These are phyloP conservation scores for Margaritifera margaritifera DNA, from an alignment of 2,888 invertebrate genomes.

Conservation along the genomic window DNA sequence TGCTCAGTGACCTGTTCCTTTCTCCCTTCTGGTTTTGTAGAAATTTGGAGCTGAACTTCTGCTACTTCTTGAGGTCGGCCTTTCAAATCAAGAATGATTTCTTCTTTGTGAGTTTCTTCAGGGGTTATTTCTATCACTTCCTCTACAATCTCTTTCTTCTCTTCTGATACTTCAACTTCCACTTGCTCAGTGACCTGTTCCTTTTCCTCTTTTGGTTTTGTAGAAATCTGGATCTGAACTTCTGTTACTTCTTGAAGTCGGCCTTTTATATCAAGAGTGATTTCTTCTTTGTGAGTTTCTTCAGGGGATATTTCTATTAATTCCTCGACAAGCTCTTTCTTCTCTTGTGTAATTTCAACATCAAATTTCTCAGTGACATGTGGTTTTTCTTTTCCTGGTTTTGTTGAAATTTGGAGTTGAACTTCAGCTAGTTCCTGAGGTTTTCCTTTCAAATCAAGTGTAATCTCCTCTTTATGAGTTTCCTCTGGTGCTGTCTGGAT, in stretches of 20 bases:
- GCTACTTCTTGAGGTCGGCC: conserved; percentile 26
- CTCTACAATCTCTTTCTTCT: conserved; percentile 24
- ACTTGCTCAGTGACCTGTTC: conserved; percentile 16
- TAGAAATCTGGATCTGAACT: conserved; percentile 30
- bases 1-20: conserved; percentile 40
- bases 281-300: conserved; percentile 37
- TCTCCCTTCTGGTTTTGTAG: conserved; percentile 4
- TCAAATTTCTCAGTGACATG: conserved; percentile 2
- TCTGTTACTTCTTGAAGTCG: conserved; percentile 27
- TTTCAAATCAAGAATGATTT: conserved; percentile 50
- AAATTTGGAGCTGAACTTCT: conserved; percentile 13
- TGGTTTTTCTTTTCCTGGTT: conserved; percentile 14
- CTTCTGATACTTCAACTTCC: conserved; percentile 13
- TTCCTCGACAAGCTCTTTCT: conserved; percentile 16
- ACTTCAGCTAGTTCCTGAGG: conserved; percentile 23
- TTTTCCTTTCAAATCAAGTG: conserved; percentile 24
- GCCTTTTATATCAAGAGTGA: conserved; percentile 26
- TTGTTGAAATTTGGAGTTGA: conserved; percentile 23
- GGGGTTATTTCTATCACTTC: conserved; percentile 29
- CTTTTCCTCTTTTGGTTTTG: conserved; percentile 25
- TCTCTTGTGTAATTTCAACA: conserved; percentile 17
- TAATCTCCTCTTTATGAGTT: conserved; percentile 25
- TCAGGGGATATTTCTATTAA: conserved; percentile 10
- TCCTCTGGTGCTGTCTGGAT: conserved; percentile 10
- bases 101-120: conserved; percentile 44